Evolutionary conservation across 2,797 vertebrate genomes (phyloP).

Genomic region (Anguilla marmorata): DNA sequence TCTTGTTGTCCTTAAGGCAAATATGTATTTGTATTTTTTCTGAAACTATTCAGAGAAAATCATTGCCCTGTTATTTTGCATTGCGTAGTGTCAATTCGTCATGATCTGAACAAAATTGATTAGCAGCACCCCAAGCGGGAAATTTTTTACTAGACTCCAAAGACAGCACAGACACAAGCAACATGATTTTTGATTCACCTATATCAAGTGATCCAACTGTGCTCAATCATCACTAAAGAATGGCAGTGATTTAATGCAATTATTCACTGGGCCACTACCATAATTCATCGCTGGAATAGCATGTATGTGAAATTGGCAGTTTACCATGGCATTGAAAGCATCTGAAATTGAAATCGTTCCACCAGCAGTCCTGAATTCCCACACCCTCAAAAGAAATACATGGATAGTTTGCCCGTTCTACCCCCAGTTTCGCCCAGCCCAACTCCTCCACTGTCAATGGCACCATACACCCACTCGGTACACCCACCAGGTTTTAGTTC

Average conservation of each 20-base stretch:
- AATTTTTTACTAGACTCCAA: not conserved
- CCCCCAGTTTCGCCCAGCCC: not conserved
- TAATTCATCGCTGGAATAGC: not conserved
- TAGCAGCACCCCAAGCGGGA: not conserved
- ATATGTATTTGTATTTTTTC: not conserved
- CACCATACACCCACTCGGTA: not conserved
- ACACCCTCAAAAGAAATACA: not conserved
- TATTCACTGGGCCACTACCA: not conserved
- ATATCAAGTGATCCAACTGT: not conserved
- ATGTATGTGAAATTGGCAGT: not conserved
- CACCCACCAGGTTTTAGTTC: slow-evolving; percentile 7
- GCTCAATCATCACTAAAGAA: not conserved
- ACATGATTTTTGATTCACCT: not conserved
- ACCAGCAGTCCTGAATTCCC: not conserved
- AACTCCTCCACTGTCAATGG: not conserved
- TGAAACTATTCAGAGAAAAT: not conserved
- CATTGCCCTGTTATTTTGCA: not conserved
- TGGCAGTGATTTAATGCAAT: not conserved
- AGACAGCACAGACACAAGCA: not conserved
- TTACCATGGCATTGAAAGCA: not conserved
- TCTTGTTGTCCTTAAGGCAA: not conserved
- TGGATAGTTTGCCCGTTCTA: not conserved
- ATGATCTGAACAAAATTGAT: not conserved
- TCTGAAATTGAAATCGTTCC: not conserved
- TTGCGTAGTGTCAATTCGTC: not conserved